Base-by-base conservation (phyloP, 2,797 vertebrate genomes). In the Clamator glandarius region DNA sequence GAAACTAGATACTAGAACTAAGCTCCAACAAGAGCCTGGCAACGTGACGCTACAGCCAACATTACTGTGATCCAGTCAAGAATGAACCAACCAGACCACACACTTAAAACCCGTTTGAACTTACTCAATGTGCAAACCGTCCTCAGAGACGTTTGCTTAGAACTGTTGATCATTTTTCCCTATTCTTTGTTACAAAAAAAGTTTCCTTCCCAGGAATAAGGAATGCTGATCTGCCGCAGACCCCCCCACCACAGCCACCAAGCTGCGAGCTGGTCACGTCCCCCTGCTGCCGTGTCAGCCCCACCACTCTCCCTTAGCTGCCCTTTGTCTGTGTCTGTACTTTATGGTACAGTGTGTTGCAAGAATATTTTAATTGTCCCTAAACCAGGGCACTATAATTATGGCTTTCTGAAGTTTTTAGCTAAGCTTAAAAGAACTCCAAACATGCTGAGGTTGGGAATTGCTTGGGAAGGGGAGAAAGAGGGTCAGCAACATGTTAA, bases 331-430 rank as follows among this genome's bases (percentile, higher is more conserved):
- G 7, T 12, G 15, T 17, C n/a, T 14, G 35, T 41, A 68, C 9
- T 48, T 41, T 14, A 5, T 9, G 51, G n/a, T 42, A 6, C 13
- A 0, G 0, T 0, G 0, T 18, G 24, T 51, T 68, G 26, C 20
- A 20, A 29, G 63, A 39, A 8, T n/a, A 29, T 33, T 85, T 23
- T 35, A 69, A 12, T 55, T 69, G 64, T 63, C 61, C 12, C 3
- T 70, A 62, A 87, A 83, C 42, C 79, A 52, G 63, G 74, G 13
- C 64, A 39, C 84, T 80, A 7, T 76, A 80, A 25, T 92, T 83
- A 63, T 0, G 79, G 44, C 41, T 89, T 74, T 80, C 28, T 21
- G 58, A 70, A 70, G 39, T 51, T 95, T 93, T 76, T 77, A 80
- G 52, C 72, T 80, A 70, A 92, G 75, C 78, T 89, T 68, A 62